Evolutionary conservation across 2,888 invertebrate species (phyloP), one percentile per base, ranked within the genome.

Genomic region (Abrostola tripartita): DNA sequence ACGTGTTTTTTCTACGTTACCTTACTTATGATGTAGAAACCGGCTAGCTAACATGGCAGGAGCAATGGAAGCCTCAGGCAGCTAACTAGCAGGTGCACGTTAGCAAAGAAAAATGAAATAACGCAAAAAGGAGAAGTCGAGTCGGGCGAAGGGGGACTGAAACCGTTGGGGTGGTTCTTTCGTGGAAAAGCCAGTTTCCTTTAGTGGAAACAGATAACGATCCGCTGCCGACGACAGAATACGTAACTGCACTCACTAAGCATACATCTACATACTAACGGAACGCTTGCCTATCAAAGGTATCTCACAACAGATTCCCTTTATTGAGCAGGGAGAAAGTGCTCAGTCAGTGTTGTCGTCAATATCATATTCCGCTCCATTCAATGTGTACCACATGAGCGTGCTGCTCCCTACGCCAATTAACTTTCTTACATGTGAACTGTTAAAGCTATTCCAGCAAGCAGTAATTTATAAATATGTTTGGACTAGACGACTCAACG

Each of bases 161-260:
- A 88, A 86, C 88, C 87, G 85, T 81, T 82, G 88, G 92, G 92
- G 93, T 86, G 92, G 90, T 90, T 92, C 92, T 90, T 92, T 92
- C 91, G 90, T 88, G 86, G 91, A 91, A 91, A 93, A 93, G 92
- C 89, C 93, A 93, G 94, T 93, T 93, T 93, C 91, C 93, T 94
- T 94, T 92, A 92, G 91, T 94, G 90, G 93, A 93, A 94, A 94
- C 92, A 94, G 94, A 94, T 94, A 94, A 94, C 94, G 94, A 94
- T 94, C 93, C 93, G 85, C 88, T 90, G 90, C 92, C 91, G 92
- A 91, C 94, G 92, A 92, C 92, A 89, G 93, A 93, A 94, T 93
- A 93, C 93, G 92, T 92, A 92, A 92, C 91, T 92, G 91, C 92
- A 92, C 86, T 90, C 87, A 86, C 88, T 90, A 86, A 89, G 87